Evolutionary conservation across 2,888 invertebrate genomes (phyloP).

Genomic region (Nysson spinosus): DNA sequence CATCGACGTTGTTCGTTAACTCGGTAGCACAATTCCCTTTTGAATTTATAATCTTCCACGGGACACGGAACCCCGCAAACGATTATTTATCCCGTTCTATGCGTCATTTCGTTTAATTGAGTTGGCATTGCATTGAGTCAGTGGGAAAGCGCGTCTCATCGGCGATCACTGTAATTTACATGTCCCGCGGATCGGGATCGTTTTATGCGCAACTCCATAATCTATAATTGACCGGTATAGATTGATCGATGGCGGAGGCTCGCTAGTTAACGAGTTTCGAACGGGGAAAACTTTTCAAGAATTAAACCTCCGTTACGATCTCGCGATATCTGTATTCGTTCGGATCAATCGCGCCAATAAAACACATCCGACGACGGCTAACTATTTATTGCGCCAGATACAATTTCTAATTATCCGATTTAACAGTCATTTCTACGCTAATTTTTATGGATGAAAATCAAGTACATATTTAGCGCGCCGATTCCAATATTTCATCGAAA

Average conservation of each 20-base stretch:
- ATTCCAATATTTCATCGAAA: no score
- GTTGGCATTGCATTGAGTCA: constrained; percentile 30
- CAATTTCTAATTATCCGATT: no score
- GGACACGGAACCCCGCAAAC: constrained; percentile 2
- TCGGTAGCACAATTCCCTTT: constrained; percentile 35
- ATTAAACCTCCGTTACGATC: no score
- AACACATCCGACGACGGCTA: no score
- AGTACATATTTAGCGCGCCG: no score
- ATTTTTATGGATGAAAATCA: no score
- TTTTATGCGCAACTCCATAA: constrained; percentile 44
- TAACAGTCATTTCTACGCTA: no score
- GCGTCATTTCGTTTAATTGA: constrained; percentile 56
- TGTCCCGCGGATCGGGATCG: constrained; percentile 47
- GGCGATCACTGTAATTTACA: constrained; percentile 49
- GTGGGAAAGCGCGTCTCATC: constrained; percentile 19
- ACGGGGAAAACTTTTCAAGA: background rate
- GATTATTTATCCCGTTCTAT: constrained; percentile 52
- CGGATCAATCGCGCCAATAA: no score
- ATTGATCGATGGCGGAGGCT: constrained; percentile 47
- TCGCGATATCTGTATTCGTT: no score
- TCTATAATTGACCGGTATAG: constrained; percentile 53
- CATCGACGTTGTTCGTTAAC: constrained; percentile 37
- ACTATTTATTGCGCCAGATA: no score
- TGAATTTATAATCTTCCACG: constrained; percentile 55
- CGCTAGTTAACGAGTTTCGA: constrained; percentile 17